These are phyloP conservation scores for Galeopsomyia nigrocyanea DNA, from an alignment of 2,888 invertebrate species.

Conservation along the genomic window DNA sequence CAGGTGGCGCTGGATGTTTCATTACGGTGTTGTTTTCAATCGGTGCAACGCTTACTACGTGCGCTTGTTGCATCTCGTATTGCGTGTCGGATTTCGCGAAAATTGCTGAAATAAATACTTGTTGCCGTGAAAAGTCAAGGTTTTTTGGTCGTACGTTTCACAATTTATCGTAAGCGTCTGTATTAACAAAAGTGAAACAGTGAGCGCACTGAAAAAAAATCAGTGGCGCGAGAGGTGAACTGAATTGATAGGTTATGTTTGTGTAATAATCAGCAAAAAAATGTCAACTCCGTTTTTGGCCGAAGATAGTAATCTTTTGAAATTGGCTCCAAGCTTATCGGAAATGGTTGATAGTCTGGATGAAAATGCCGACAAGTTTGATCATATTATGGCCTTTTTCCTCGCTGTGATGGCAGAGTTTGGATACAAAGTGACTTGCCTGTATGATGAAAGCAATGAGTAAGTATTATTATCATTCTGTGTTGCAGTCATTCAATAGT, in stretches of 20 bases:
- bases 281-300: conserved; percentile 49
- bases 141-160: too few relatives aligned
- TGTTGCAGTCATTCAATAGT: background rate
- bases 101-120: too few relatives aligned
- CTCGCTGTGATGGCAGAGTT: conserved; percentile 59
- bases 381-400: conserved; percentile 58
- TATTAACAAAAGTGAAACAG: background rate
- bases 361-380: conserved; percentile 55
- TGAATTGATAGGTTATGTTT: conserved; percentile 41
- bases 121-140: too few relatives aligned
- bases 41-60: background rate
- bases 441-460: conserved; percentile 38
- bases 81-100: too few relatives aligned
- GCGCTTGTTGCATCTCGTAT: background rate
- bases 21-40: conserved; percentile 14
- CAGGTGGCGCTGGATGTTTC: conserved; percentile 26
- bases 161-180: too few relatives aligned
- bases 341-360: conserved; percentile 49
- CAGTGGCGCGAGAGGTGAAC: too few relatives aligned
- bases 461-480: conserved; percentile 28
- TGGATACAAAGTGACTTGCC: conserved; percentile 52
- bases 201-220: background rate
- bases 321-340: conserved; percentile 54
- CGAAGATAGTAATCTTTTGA: conserved; percentile 57
- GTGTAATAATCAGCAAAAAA: conserved; percentile 1